Evolutionary conservation across 1,140 invertebrate genomes (phyloP).

Genomic region (Tyrophagus putrescentiae): DNA sequence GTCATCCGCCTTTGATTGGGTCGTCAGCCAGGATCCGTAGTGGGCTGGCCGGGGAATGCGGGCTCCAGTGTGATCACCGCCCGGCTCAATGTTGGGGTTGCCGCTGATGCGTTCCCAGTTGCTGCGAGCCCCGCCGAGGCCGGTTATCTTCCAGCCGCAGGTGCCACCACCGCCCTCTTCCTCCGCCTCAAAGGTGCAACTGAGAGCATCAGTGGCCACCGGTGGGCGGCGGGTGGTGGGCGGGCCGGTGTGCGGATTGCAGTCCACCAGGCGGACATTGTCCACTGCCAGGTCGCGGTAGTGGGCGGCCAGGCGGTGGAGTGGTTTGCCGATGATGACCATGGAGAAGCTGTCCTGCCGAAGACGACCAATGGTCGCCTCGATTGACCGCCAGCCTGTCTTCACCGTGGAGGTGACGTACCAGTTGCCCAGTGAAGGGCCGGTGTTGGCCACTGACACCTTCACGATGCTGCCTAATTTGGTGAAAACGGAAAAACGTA

Average conservation of each 20-base stretch:
- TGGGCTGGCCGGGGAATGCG: not conserved
- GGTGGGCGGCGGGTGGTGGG: not conserved
- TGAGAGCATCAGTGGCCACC: not conserved
- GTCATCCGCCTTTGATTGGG: not conserved
- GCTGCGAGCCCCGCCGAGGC: no score
- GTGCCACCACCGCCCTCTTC: no score
- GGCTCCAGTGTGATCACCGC: not conserved
- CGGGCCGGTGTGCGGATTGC: not conserved
- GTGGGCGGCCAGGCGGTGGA: not conserved
- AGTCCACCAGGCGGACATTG: not conserved
- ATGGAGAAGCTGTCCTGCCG: not conserved
- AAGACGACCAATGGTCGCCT: not conserved
- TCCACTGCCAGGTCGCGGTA: not conserved
- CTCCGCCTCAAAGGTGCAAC: not conserved
- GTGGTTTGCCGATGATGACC: not conserved
- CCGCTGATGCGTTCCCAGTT: not conserved
- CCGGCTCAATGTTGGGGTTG: constrained; percentile 1
- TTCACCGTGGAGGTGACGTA: not conserved
- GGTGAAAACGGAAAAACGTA: not conserved
- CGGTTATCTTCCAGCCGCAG: not conserved
- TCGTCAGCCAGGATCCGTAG: not conserved
- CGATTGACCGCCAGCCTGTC: no score
- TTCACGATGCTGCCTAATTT: not conserved
- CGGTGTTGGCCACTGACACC: not conserved
- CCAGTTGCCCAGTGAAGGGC: not conserved